Percentiles rank a stretch among this genome's conserved stretches.
Conservation (phyloP, 2,113 vertebrate species). For the Neolamprologus cancellatus region DNA sequence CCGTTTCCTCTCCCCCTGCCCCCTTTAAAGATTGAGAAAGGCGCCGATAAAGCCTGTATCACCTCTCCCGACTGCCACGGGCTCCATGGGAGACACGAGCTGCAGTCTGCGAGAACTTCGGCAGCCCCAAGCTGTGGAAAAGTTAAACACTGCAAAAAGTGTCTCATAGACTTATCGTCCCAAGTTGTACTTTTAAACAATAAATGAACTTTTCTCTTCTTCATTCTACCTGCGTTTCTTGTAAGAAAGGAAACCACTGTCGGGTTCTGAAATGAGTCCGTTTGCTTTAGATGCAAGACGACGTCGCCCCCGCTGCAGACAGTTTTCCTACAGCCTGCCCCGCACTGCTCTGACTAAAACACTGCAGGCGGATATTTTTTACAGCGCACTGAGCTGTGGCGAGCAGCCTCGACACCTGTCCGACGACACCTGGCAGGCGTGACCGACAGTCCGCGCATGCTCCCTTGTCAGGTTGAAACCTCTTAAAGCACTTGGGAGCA, state of each 20-base stretch:
- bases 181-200: not conserved
- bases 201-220: not conserved
- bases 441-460: slow-evolving; percentile 61
- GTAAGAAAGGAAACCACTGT: not conserved
- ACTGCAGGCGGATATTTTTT: not conserved
- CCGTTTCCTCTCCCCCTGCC: slow-evolving; percentile 23
- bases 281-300: not conserved
- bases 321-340: not conserved
- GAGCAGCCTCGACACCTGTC: slow-evolving; percentile 77
- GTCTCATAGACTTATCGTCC: not conserved
- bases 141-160: not conserved
- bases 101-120: not conserved
- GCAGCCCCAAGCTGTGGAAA: not conserved
- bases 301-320: not conserved
- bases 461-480: slow-evolving; percentile 7
- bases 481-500: slow-evolving; percentile 33
- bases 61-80: slow-evolving; percentile 49
- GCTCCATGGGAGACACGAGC: slow-evolving; percentile 30
- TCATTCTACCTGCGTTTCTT: not conserved
- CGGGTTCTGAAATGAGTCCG: not conserved
- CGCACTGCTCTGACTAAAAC: not conserved
- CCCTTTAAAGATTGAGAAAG: slow-evolving; percentile 35
- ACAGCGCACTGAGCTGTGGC: not conserved
- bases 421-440: slow-evolving; percentile 84
- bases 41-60: slow-evolving; percentile 57